Percentiles rank a stretch among this genome's conserved stretches.
Conservation (phyloP, 2,113 vertebrate species). For the Alces alces region DNA sequence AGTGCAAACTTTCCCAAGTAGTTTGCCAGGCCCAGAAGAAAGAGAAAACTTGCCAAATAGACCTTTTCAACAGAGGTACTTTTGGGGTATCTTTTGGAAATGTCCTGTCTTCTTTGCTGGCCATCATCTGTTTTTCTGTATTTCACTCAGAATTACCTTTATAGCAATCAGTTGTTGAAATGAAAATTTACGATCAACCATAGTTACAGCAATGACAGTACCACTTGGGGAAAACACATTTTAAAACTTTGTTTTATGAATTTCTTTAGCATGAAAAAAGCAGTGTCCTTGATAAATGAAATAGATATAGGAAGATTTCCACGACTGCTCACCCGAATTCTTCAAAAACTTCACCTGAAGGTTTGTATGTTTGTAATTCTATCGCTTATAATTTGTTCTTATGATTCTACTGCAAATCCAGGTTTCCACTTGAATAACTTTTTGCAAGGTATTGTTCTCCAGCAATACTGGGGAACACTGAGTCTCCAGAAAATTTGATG, state of each 20-base stretch:
- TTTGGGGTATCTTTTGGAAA: neutral
- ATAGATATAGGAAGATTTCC: slow-evolving; percentile 91
- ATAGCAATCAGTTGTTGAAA: neutral
- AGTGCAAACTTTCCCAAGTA: neutral
- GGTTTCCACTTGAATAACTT: neutral
- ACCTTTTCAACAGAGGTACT: neutral
- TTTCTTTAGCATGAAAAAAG: slow-evolving; percentile 90
- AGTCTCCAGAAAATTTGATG: neutral
- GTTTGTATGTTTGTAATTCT: slow-evolving; percentile 75
- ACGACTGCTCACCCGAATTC: slow-evolving; percentile 89
- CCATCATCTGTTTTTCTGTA: neutral
- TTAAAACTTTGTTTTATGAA: slow-evolving; percentile 36
- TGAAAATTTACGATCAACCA: neutral
- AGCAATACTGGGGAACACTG: neutral
- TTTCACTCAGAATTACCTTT: neutral
- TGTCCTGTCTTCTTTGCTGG: neutral
- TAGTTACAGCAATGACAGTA: neutral
- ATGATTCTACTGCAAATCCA: neutral
- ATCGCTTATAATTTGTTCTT: neutral
- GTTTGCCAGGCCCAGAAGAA: neutral
- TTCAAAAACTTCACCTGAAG: slow-evolving; percentile 96
- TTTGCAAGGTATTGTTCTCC: neutral
- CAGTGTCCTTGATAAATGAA: slow-evolving; percentile 88
- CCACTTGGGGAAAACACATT: neutral
- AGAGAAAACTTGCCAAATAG: neutral